phyloP scores from a whole-genome alignment of 2,888 invertebrate species.

The Crematogaster levior region DNA sequence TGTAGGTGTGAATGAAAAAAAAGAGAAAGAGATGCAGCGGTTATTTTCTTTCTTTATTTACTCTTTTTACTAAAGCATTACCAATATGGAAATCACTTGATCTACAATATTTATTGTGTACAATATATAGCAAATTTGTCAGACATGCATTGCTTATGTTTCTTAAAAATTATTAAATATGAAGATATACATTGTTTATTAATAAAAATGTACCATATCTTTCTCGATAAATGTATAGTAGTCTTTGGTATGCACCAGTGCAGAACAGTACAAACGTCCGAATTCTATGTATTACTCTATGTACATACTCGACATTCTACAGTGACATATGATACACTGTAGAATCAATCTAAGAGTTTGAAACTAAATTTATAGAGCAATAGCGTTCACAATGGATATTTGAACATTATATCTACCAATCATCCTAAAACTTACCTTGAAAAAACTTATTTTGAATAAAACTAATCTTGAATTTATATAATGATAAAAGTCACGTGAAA shows the following conservation, averaged over 20 bases:
- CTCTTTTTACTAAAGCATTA: too few species aligned
- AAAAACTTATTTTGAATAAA: background rate
- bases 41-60: too few species aligned
- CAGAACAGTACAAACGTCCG: background rate
- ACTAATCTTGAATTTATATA: too few species aligned
- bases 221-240: background rate
- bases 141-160: too few species aligned
- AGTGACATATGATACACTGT: background rate
- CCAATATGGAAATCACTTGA: too few species aligned
- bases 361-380: background rate
- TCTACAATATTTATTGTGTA: too few species aligned
- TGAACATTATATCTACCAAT: background rate
- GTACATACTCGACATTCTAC: background rate
- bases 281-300: background rate
- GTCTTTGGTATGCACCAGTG: background rate
- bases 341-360: background rate
- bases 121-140: too few species aligned
- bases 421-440: conserved; percentile 1
- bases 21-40: too few species aligned
- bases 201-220: too few species aligned
- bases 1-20: too few species aligned
- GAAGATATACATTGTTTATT: too few species aligned
- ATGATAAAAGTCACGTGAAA: background rate
- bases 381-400: background rate
- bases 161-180: too few species aligned